These are phyloP conservation scores for Mnemiopsis leidyi DNA, from an alignment of 37 sponge, comb jelly and placozoan species.

Conservation along the genomic window DNA sequence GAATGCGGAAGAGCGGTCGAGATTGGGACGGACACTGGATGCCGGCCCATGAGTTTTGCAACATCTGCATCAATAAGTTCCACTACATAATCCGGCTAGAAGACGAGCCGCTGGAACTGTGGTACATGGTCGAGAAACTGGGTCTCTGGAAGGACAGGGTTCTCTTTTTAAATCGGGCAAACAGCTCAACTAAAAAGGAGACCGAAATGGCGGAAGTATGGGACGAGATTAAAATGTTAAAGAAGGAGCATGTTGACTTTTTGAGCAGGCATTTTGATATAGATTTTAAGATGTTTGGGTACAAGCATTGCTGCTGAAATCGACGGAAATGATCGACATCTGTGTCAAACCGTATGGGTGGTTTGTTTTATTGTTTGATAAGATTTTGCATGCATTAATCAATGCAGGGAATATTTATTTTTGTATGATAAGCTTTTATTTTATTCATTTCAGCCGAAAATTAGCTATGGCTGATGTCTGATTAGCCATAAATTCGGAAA, in stretches of 20 bases:
- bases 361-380: too few relatives aligned
- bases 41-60: not conserved
- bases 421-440: too few relatives aligned
- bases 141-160: conserved; percentile 32
- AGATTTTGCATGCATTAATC: too few relatives aligned
- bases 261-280: not conserved
- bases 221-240: not conserved
- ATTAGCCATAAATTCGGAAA: too few relatives aligned
- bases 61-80: conserved; percentile 26
- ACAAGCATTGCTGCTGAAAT: too few relatives aligned
- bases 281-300: conserved; percentile 10
- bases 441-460: too few relatives aligned
- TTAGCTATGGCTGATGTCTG: too few relatives aligned
- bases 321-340: too few relatives aligned
- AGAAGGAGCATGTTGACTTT: not conserved
- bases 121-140: conserved; percentile 19
- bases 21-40: conserved; percentile 35
- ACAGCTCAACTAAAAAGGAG: not conserved
- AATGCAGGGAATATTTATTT: too few relatives aligned
- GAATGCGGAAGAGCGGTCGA: not conserved
- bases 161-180: not conserved
- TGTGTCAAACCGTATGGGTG: too few relatives aligned
- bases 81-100: conserved; percentile 25
- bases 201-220: not conserved
- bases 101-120: conserved; percentile 39